Base-by-base conservation (phyloP, 2,797 vertebrate species). In the Nasua narica region DNA sequence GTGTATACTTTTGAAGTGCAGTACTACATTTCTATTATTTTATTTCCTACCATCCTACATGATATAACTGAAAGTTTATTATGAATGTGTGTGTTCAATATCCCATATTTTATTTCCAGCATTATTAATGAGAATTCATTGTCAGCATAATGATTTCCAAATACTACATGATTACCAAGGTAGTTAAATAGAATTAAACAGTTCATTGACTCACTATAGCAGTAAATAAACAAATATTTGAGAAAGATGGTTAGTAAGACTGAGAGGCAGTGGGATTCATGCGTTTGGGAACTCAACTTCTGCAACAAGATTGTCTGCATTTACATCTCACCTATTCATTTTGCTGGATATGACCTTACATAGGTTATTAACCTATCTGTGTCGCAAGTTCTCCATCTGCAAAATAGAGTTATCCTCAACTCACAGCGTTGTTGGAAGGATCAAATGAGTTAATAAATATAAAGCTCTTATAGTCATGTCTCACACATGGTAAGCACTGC, bases 101-200 rank as follows among this genome's bases (percentile, higher is more conserved):
- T 32, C 9, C 10, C 77, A 10, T 69, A 89, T 91, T 54, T 95
- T 92, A 43, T 93, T 87, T 50, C 50, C 43, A 56, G 77, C 16
- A 76, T 92, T 96, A 87, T 84, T 84, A 79, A 93, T 87, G 37
- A 78, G 13, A 56, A 96, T 93, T 77, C 23, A 74, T 95, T 91
- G 56, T 60, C 46, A 87, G 14, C 32, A 65, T 91, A 91, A 89
- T 94, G 62, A 87, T 81, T 21, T n/a, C 78, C 15, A 96, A 92
- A 77, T 78, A 70, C 16, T 83, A 2, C n/a, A 16, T 93, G 67
- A 70, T 95, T 93, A 87, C 87, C 50, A 82, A 89, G 27, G 40
- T 76, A 67, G 19, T 83, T 92, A 91, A 94, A 74, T 77, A 89
- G 46, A 93, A 96, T 95, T 97, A 96, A 92, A 89, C 16, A 84